These are phyloP conservation scores for Aradus depressus DNA, from an alignment of 2,888 invertebrate species.

Conservation along the genomic window DNA sequence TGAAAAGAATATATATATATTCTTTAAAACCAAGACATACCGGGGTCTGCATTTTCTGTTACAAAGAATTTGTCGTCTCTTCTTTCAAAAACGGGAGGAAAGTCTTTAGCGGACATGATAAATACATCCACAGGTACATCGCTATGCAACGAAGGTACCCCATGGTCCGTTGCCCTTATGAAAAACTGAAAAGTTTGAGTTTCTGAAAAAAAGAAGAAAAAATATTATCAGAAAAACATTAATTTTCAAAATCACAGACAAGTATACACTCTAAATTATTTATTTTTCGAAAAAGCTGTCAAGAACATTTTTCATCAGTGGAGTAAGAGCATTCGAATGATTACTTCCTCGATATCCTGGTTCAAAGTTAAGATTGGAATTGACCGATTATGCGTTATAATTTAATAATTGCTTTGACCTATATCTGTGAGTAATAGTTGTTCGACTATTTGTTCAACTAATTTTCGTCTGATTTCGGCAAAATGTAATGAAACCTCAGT, in stretches of 20 bases:
- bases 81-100: constrained; percentile 62
- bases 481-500: too few relatives aligned
- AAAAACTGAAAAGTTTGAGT: constrained; percentile 77
- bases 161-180: constrained; percentile 75
- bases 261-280: too few relatives aligned
- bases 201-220: constrained; percentile 40
- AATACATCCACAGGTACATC: constrained; percentile 73
- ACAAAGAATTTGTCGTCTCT: constrained; percentile 67
- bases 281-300: too few relatives aligned
- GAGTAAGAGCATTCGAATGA: too few relatives aligned
- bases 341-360: too few relatives aligned
- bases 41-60: constrained; percentile 60
- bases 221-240: background rate
- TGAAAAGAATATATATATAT: background rate
- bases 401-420: too few relatives aligned
- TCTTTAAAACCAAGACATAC: constrained; percentile 34
- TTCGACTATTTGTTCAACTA: too few relatives aligned
- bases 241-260: background rate
- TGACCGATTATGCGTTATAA: too few relatives aligned
- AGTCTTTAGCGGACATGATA: constrained; percentile 57
- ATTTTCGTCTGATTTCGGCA: too few relatives aligned
- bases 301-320: too few relatives aligned
- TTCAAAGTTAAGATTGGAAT: too few relatives aligned
- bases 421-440: too few relatives aligned
- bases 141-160: constrained; percentile 58